Conservation (phyloP, 2,113 vertebrate species). For the Phalacrocorax aristotelis region DNA sequence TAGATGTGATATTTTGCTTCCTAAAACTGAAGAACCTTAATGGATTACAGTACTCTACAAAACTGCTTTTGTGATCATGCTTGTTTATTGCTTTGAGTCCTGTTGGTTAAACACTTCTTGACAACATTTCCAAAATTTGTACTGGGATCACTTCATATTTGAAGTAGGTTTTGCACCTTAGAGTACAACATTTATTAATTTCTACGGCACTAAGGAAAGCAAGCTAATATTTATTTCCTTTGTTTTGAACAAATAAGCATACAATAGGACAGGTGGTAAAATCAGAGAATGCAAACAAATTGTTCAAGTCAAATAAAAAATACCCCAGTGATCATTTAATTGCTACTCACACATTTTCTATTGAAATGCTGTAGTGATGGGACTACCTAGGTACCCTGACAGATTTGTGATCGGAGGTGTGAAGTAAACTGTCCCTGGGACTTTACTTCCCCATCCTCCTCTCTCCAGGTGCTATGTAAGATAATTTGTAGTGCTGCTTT, state of each 20-base stretch:
- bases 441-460: background rate
- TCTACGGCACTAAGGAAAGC: background rate
- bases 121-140: slow-evolving; percentile 4
- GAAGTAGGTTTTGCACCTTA: background rate
- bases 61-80: background rate
- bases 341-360: background rate
- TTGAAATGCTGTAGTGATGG: background rate
- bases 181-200: background rate
- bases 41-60: background rate
- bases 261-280: background rate
- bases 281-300: background rate
- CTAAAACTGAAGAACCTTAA: background rate
- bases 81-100: background rate
- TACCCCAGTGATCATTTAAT: background rate
- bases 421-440: background rate
- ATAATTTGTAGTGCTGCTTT: background rate
- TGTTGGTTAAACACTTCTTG: background rate
- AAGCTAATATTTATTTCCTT: slow-evolving; percentile 9
- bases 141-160: background rate
- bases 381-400: background rate
- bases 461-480: background rate
- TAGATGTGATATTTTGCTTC: background rate
- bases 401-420: background rate
- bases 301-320: background rate
- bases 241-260: background rate